A percentile compares a stretch with the other conserved stretches of the same genome.
phyloP scores from a whole-genome alignment of 2,113 vertebrate species.

The Pavo muticus region DNA sequence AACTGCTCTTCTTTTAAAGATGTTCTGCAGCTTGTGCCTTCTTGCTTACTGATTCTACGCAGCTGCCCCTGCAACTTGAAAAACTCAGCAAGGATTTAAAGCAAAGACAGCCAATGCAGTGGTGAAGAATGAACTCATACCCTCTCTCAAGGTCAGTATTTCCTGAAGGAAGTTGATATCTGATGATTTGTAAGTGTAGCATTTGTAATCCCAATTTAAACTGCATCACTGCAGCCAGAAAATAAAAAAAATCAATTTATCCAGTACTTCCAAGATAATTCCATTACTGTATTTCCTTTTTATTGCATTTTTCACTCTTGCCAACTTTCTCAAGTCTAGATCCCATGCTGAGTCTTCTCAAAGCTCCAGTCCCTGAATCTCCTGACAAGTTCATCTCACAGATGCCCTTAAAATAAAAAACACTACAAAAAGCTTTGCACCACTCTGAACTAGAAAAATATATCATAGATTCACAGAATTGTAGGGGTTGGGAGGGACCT shows the following conservation, averaged over 20 bases:
- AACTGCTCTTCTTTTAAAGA: neutral
- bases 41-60: neutral
- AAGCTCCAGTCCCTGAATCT: neutral
- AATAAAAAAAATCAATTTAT: neutral
- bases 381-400: neutral
- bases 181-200: neutral
- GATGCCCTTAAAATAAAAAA: neutral
- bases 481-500: no score
- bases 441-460: neutral
- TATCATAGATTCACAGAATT: no score
- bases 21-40: neutral
- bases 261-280: neutral
- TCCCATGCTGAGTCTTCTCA: neutral
- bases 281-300: neutral
- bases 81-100: neutral
- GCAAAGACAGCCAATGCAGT: neutral
- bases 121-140: neutral
- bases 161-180: neutral
- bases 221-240: neutral
- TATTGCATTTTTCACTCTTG: neutral
- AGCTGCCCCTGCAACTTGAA: neutral
- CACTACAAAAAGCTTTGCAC: neutral
- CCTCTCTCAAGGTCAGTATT: neutral
- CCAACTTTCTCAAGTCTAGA: neutral
- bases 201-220: neutral